Conservation (phyloP, 2,888 invertebrate genomes). For the Zelleria hepariella region DNA sequence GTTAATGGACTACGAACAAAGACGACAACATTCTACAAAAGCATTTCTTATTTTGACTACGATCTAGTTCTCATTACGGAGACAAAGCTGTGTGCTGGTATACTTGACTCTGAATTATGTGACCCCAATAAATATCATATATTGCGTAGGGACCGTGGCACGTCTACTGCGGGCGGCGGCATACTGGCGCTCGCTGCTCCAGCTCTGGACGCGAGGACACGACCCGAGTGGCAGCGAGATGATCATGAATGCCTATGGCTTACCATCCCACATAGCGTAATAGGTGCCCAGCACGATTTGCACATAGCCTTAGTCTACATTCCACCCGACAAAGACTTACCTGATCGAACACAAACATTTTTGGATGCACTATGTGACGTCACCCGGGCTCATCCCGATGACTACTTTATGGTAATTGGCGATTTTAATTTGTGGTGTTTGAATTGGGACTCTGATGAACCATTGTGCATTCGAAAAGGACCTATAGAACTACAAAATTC, state of each 20-base stretch:
- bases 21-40: background rate
- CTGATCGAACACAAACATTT: background rate
- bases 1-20: slow-evolving; percentile 3
- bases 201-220: background rate
- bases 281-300: background rate
- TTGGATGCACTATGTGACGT: background rate
- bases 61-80: background rate
- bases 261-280: background rate
- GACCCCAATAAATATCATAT: background rate
- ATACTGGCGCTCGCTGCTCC: background rate
- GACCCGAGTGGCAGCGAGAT: background rate
- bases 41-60: background rate
- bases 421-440: background rate
- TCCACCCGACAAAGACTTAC: background rate
- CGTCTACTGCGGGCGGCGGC: background rate
- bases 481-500: background rate
- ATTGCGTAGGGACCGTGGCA: background rate
- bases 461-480: background rate
- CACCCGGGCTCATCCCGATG: background rate
- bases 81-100: background rate
- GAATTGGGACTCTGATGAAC: background rate
- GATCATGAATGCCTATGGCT: slow-evolving; percentile 1
- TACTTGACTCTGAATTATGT: slow-evolving; percentile 1
- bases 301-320: slow-evolving; percentile 1
- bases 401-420: background rate